phyloP scores from a whole-genome alignment of 2,888 invertebrate genomes.

The Drosophila borealis region DNA sequence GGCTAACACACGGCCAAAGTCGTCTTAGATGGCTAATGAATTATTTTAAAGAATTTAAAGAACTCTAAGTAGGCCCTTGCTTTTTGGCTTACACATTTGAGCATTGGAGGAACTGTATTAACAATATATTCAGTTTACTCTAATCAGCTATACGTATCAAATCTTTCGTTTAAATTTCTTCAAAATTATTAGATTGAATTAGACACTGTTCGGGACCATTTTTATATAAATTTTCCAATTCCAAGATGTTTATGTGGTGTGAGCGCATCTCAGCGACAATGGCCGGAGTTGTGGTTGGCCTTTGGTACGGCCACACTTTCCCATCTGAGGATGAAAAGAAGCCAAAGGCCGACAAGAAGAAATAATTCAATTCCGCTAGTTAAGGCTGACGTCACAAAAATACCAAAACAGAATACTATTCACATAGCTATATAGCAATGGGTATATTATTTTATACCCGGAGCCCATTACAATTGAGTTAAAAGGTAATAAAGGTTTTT shows the following conservation, averaged over 20 bases:
- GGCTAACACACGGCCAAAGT: too few species aligned
- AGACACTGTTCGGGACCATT: not conserved
- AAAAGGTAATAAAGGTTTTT: too few species aligned
- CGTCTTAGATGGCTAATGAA: too few species aligned
- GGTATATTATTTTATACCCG: too few species aligned
- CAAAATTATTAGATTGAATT: slow-evolving; percentile 22
- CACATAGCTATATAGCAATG: not conserved
- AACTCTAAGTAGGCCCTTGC: slow-evolving; percentile 31
- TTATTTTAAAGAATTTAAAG: too few species aligned
- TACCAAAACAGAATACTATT: not conserved
- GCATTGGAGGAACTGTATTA: not conserved
- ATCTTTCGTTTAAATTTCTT: slow-evolving; percentile 11
- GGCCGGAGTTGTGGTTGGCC: slow-evolving; percentile 58
- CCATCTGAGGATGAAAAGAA: slow-evolving; percentile 21
- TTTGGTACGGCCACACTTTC: slow-evolving; percentile 63
- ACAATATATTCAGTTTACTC: slow-evolving; percentile 20
- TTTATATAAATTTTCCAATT: not conserved
- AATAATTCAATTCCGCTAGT: slow-evolving; percentile 5
- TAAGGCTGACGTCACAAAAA: not conserved
- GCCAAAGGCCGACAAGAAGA: slow-evolving; percentile 30
- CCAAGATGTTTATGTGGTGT: slow-evolving; percentile 58
- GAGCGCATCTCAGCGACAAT: slow-evolving; percentile 60
- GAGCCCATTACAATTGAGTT: too few species aligned
- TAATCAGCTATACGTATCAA: slow-evolving; percentile 7
- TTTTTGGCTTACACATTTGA: not conserved